A percentile compares a stretch with the other conserved stretches of the same genome.
These are phyloP conservation scores for Aproaerema taeniolella DNA, from an alignment of 2,888 invertebrate genomes.

Conservation along the genomic window DNA sequence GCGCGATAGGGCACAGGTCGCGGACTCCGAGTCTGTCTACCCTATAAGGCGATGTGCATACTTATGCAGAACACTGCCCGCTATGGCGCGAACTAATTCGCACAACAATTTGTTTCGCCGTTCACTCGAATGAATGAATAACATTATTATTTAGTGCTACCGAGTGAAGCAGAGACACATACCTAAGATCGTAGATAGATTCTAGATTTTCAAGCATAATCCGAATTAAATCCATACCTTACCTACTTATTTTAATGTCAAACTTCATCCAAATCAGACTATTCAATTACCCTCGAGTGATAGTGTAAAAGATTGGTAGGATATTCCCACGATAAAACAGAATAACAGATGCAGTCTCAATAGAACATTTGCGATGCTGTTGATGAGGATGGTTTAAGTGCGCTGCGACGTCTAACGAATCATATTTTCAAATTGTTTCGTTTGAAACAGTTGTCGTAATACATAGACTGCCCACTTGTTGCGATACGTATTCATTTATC, in stretches of 20 bases:
- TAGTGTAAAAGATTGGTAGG: conserved; percentile 4
- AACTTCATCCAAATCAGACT: too few relatives aligned
- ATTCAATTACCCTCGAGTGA: too few relatives aligned
- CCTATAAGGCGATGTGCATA: conserved; percentile 14
- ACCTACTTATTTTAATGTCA: too few relatives aligned
- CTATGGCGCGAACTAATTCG: conserved; percentile 25
- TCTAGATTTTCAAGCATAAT: too few relatives aligned
- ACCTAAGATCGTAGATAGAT: too few relatives aligned
- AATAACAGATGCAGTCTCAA: conserved; percentile 10
- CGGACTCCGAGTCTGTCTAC: conserved; percentile 12
- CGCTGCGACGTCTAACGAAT: conserved; percentile 1
- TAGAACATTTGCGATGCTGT: too few relatives aligned
- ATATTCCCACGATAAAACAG: conserved; percentile 2
- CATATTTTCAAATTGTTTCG: not conserved
- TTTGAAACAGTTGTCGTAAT: conserved; percentile 23
- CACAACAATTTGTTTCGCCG: conserved; percentile 23
- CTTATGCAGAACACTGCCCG: conserved; percentile 19
- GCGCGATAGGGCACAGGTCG: conserved; percentile 15
- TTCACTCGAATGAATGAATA: conserved; percentile 12
- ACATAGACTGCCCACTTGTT: conserved; percentile 38
- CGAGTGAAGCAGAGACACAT: too few relatives aligned
- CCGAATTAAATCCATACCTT: not conserved
- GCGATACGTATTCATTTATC: conserved; percentile 33
- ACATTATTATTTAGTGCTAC: conserved; percentile 8
- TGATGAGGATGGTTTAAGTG: not conserved